Evolutionary conservation across 2,113 vertebrate species (phyloP).

Genomic region (Anser cygnoides): DNA sequence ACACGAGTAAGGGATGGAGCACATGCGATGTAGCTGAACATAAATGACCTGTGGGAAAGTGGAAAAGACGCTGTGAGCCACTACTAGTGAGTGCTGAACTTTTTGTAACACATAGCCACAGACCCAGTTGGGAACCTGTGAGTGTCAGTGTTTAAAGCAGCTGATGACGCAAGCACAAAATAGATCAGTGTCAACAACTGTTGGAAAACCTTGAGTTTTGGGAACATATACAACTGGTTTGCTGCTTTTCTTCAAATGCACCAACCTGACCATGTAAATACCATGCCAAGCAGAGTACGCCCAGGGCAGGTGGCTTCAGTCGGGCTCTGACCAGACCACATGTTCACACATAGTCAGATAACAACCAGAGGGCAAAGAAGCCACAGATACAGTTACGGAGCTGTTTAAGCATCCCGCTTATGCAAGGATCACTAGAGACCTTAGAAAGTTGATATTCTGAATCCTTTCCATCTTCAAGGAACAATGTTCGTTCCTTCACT

Average conservation of each 20-base stretch:
- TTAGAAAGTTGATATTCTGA: neutral
- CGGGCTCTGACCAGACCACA: fast-evolving
- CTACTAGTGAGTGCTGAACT: neutral
- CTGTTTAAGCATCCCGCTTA: neutral
- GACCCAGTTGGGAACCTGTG: fast-evolving
- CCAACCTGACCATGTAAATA: neutral
- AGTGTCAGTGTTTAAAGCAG: neutral
- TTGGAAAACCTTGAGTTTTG: neutral
- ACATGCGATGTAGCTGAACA: neutral
- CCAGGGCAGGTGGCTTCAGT: neutral
- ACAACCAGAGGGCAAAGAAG: neutral
- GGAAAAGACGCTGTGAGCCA: neutral
- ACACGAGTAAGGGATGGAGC: neutral
- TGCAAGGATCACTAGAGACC: neutral
- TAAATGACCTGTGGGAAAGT: fast-evolving
- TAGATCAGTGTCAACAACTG: neutral
- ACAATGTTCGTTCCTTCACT: neutral
- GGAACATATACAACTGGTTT: neutral
- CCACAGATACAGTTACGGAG: neutral
- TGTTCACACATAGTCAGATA: fast-evolving
- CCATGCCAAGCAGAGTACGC: fast-evolving
- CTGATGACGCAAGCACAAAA: neutral
- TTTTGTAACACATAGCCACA: neutral
- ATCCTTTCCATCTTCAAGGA: neutral
- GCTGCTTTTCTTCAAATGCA: neutral